Evolutionary conservation across 2,888 invertebrate genomes (phyloP).

Genomic region (Nowickia ferox): DNA sequence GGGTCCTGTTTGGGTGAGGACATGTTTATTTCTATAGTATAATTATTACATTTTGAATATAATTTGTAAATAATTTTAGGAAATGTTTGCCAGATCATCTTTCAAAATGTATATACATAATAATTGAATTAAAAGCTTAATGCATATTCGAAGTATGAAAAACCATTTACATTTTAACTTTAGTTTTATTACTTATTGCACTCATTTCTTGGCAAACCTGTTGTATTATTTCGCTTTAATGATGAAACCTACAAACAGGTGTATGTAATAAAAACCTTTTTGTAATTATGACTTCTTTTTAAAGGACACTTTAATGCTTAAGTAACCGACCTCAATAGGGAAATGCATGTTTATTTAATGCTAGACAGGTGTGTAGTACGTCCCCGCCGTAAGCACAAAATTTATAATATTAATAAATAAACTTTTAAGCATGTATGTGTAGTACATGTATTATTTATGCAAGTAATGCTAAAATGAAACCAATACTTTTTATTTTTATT

Average conservation of each 20-base stretch:
- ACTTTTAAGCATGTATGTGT: not conserved
- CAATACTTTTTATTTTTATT: not conserved
- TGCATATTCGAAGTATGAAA: not conserved
- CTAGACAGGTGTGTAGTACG: slow-evolving; percentile 33
- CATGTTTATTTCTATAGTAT: no score
- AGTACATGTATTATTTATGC: not conserved
- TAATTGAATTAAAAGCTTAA: no score
- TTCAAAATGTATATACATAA: no score
- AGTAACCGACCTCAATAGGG: not conserved
- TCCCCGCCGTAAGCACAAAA: slow-evolving; percentile 9
- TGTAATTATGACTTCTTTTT: slow-evolving; percentile 42
- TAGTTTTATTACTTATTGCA: not conserved
- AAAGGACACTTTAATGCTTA: slow-evolving; percentile 43
- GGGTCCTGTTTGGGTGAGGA: no score
- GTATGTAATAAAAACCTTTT: slow-evolving; percentile 21
- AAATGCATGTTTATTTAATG: slow-evolving; percentile 27
- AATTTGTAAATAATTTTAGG: no score
- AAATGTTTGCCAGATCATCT: no score
- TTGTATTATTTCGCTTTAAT: slow-evolving; percentile 39
- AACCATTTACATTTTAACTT: not conserved
- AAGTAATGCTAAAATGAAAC: not conserved
- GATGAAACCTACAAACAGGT: slow-evolving; percentile 41
- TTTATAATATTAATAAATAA: slow-evolving; percentile 18
- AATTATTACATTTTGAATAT: no score
- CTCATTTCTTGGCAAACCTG: not conserved